Evolutionary conservation across 2,113 vertebrate genomes (phyloP), one percentile per base, ranked within the genome.

Genomic region (Neotoma lepida): DNA sequence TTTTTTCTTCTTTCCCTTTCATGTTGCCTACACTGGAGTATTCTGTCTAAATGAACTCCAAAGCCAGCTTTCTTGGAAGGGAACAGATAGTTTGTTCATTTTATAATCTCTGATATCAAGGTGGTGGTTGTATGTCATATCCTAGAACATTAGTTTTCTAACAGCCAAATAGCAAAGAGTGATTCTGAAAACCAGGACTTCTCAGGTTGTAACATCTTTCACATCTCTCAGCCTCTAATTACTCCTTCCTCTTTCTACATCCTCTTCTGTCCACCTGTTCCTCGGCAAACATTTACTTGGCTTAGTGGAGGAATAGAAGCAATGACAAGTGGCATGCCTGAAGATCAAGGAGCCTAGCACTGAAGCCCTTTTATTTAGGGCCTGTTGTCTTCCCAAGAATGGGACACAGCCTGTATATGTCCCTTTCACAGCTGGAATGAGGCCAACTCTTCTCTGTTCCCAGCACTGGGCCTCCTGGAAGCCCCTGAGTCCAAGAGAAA

Each of bases 161-260:
- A 46, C 26, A 22, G 28, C 28, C 51, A 61, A 84, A 49, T 20
- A 7, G 8, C 87, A 77, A 20, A 49, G 5, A 24, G 8, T 15
- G 66, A 61, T n/a, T 6, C 41, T 49, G 30, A 70, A 70, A 92
- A n/a, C 30, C 33, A 90, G 18, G 6, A 17, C 4, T 33, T 24
- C 35, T 30, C 26, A 44, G 44, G 4, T 14, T 56, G 28, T 9
- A 51, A 17, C 39, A 9, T 49, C 7, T 13, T 71, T 51, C n/a
- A 9, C 12, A 20, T 22, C 2, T 54, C 15, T 8, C 4, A 44
- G 26, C 35, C 5, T 12, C 33, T 1, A 44, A 4, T 22, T 1
- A 15, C 14, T 9, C 22, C 44, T 77, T 61, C 26, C 7, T 41
- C 7, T 76, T n/a, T 9, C 51, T 33, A 18, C 15, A 58, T 33